These are phyloP conservation scores for Drosophila merina DNA, from an alignment of 2,888 invertebrate genomes.

Conservation along the genomic window DNA sequence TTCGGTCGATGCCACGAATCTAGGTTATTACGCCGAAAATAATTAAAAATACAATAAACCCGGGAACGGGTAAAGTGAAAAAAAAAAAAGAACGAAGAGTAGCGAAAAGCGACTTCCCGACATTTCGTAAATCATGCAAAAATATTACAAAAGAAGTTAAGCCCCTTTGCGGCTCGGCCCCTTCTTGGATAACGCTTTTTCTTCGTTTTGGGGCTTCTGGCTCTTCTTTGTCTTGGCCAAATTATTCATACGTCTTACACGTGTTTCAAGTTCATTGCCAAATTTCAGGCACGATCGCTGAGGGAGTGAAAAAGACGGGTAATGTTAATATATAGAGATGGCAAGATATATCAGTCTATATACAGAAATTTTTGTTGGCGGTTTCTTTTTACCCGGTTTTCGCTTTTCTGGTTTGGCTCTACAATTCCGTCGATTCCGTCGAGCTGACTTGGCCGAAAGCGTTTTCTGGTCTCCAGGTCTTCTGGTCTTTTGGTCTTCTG, in stretches of 20 bases:
- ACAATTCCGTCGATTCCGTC: slow-evolving; percentile 10
- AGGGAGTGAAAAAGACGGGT: slow-evolving; percentile 6
- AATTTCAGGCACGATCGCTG: slow-evolving; percentile 47
- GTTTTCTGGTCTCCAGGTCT: slow-evolving; percentile 28
- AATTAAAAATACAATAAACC: slow-evolving; percentile 66
- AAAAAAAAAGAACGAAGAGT: slow-evolving; percentile 9
- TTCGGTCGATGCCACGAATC: slow-evolving; percentile 71
- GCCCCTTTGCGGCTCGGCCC: neutral
- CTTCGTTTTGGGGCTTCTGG: neutral
- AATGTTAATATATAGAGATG: slow-evolving; percentile 10
- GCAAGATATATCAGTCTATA: slow-evolving; percentile 9
- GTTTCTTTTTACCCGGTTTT: slow-evolving; percentile 49
- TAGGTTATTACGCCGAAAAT: slow-evolving; percentile 80
- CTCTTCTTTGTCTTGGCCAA: slow-evolving; percentile 56
- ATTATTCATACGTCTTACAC: slow-evolving; percentile 69
- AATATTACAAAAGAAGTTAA: slow-evolving; percentile 46
- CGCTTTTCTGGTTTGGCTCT: slow-evolving; percentile 56
- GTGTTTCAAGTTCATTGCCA: slow-evolving; percentile 83
- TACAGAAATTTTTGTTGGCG: slow-evolving; percentile 20
- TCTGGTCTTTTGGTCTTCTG: slow-evolving; percentile 7
- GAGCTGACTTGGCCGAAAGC: slow-evolving; percentile 47
- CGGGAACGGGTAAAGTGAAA: neutral
- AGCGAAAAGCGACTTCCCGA: slow-evolving; percentile 6
- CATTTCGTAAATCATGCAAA: slow-evolving; percentile 59
- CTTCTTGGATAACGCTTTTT: slow-evolving; percentile 15